Conservation (phyloP, 2,113 vertebrate genomes). For the Peromyscus californicus region DNA sequence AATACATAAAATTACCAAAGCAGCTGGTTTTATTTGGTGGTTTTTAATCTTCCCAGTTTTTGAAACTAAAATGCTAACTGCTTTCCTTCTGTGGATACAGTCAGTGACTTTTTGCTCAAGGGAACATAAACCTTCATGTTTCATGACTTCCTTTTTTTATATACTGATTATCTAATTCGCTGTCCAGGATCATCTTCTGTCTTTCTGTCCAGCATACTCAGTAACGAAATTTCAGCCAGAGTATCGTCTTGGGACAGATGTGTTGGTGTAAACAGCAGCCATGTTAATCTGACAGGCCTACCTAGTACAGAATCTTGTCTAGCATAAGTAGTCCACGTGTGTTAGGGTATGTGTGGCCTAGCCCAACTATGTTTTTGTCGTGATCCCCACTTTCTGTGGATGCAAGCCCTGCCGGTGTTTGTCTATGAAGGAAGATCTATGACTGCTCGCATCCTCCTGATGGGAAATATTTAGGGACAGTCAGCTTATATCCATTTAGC, state of each 20-base stretch:
- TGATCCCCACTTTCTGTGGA: not conserved
- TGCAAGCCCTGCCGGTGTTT: not conserved
- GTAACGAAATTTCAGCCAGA: not conserved
- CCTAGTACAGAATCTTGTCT: not conserved
- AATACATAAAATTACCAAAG: not conserved
- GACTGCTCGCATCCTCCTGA: not conserved
- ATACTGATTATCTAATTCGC: too few relatives aligned
- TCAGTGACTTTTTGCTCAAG: not conserved
- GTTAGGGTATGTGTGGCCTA: not conserved
- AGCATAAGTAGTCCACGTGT: not conserved
- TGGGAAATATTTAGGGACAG: not conserved
- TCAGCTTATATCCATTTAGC: not conserved
- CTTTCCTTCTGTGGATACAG: not conserved
- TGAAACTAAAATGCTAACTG: conserved; percentile 1
- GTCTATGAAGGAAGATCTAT: not conserved
- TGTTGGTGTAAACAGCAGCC: not conserved
- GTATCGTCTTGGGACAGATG: not conserved
- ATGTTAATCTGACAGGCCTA: not conserved
- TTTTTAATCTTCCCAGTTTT: not conserved
- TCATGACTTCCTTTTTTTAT: not conserved
- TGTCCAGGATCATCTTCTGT: not conserved
- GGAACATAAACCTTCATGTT: not conserved
- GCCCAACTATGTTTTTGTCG: not conserved
- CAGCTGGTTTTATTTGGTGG: conserved; percentile 27
- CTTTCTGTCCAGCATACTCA: not conserved